Evolutionary conservation across 2,113 vertebrate genomes (phyloP).

Genomic region (Colaptes auratus): DNA sequence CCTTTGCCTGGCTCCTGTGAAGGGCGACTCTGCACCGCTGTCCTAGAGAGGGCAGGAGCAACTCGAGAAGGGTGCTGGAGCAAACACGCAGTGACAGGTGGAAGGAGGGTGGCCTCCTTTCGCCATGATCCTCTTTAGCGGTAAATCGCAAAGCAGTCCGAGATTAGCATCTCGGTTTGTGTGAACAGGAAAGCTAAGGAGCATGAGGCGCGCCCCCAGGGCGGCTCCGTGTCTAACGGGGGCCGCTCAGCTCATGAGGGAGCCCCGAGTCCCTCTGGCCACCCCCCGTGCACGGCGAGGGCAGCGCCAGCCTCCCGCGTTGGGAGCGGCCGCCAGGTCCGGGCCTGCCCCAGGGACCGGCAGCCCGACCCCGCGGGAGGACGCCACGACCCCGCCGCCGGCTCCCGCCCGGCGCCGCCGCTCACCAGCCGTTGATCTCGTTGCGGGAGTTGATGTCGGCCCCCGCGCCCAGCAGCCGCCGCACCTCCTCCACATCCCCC

Average conservation of each 20-base stretch:
- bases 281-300: rapidly evolving
- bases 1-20: rapidly evolving
- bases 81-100: neutral
- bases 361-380: neutral
- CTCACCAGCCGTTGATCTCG: slow-evolving; percentile 88
- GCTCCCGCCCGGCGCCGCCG: neutral
- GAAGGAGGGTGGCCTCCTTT: neutral
- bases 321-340: neutral
- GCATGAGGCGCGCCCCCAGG: rapidly evolving
- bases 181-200: neutral
- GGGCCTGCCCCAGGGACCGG: neutral
- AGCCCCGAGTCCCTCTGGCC: neutral
- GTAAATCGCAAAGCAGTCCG: neutral
- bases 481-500: slow-evolving; percentile 84
- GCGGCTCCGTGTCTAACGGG: rapidly evolving
- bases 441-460: slow-evolving; percentile 85
- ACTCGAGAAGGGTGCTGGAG: rapidly evolving
- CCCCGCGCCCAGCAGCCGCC: slow-evolving; percentile 80
- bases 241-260: neutral
- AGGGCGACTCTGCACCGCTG: rapidly evolving
- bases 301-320: neutral
- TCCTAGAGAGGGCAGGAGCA: rapidly evolving
- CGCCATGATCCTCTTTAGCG: neutral
- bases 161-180: neutral
- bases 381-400: neutral